Base-by-base conservation (phyloP, 2,888 invertebrate species). In the Micoletzkya japonica region DNA sequence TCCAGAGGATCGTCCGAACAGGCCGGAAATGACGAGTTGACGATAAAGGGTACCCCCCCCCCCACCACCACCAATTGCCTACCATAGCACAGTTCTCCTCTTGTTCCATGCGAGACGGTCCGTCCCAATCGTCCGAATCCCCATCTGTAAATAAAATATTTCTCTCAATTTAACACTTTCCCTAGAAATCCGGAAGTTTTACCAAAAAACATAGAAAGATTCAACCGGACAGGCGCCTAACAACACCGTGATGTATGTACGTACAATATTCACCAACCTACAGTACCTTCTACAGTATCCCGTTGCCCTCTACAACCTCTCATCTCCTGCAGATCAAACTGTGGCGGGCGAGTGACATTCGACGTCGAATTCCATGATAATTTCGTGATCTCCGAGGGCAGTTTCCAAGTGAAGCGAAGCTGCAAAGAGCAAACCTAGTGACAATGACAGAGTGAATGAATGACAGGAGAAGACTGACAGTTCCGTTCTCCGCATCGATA, bases 401-500 rank as follows among this genome's bases (percentile, higher is more conserved):
- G 37, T n/a, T 37, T 24, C 64, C 64, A 66, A 4, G 64, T 66
- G 64, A 66, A 66, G 3, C 64, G 64, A 4, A 66, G 64, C 64
- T 66, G 52, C 14, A 66, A 30, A 4, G 0, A 1, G 14, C 26
- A 2, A 14, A 30, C 10, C 30, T 60, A n/a, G n/a, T n/a, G n/a
- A 39, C 7, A 39, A 39, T 39, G 39, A 39, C 10, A 39, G 39
- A 17, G 39, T 17, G 14, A 52, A 24, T n/a, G 7, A 52, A 14
- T n/a, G n/a, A 44, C 44, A 44, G 20, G 20, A 14, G 10, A 60
- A 17, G 17, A 60, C 68, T 58, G 30, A 68, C 68, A 24, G 36
- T 49, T 37, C 68, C 68, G n/a, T 57, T 44, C 34, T 68, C 68
- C 7, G 58, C 68, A 26, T 68, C 68, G 32, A 68, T 58, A 7